Evolutionary conservation across 2,888 invertebrate genomes (phyloP), one percentile per base, ranked within the genome.

Genomic region (Erebia aethiops): DNA sequence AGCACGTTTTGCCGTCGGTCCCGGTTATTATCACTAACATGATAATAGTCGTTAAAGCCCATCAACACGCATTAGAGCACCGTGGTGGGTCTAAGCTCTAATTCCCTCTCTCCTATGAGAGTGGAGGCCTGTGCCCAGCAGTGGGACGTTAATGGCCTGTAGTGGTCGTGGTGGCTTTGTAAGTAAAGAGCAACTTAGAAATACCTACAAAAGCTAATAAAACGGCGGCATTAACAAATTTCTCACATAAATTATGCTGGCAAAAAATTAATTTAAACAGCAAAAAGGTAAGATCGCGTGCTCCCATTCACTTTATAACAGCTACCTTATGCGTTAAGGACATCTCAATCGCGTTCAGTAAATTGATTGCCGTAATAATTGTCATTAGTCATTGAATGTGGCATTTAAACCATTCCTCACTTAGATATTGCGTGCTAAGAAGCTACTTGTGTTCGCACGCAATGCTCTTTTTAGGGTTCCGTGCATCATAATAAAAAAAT

Each of bases 331-430:
- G 81, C 83, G 82, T 81, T 77, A 82, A 84, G 85, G 85, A 90
- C 84, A 87, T 87, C 91, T 91, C 89, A 91, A 91, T 92, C 85
- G 87, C 77, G 83, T 82, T 84, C 85, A 87, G 88, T 89, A 89
- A 90, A 91, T 90, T 90, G 89, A 89, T 90, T 85, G 88, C 84
- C 81, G 83, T 91, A 92, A 92, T 90, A 90, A 87, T 85, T 84
- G 85, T 89, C 87, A 92, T 92, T 92, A 92, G 92, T 93, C 88
- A 88, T 87, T 84, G 82, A 81, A 83, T 81, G 79, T 77, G 81
- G 79, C 82, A 83, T 83, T 89, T 91, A 89, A 90, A 90, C 92
- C 90, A 90, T 82, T 82, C 77, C 69, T 77, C 76, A 79, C 80
- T 78, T 79, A 79, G 79, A 80, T 80, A 79, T 89, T 82, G 90